Base-by-base conservation (phyloP, 2,888 invertebrate species). In the Tineola bisselliella region DNA sequence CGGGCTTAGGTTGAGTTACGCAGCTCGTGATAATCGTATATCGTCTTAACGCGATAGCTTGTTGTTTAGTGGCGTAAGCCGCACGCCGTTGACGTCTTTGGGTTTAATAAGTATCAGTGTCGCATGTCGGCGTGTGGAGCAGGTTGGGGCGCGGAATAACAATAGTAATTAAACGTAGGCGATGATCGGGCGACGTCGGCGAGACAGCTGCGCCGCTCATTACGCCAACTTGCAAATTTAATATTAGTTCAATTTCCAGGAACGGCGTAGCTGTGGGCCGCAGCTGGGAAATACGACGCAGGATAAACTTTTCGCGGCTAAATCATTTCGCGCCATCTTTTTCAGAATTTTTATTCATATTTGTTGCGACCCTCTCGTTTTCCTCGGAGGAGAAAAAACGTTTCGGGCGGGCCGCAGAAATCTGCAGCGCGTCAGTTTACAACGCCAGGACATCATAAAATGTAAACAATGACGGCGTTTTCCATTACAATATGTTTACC, bases 401-500 rank as follows among this genome's bases (percentile, higher is more conserved):
- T 10, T 54, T 25, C 19, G 17, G 54, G 54, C 54, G 54, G 48
- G 54, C 48, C 48, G 54, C 25, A 54, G 54, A 25, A 54, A 54
- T 54, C 54, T 48, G 54, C 54, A 12, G 25, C 54, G 76, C 80
- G 74, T 81, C 84, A 79, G 75, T 79, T 81, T 79, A 80, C 81
- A 80, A 69, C 76, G 72, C 76, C 70, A 77, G 86, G 81, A 84
- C 84, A 81, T 84, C 83, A 81, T 84, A 84, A 87, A 84, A 79
- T 79, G 84, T 79, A 87, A 87, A 87, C 87, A 87, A 83, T 81
- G 83, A 79, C 77, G 77, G 78, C 83, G 81, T 84, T 87, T 87
- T 86, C 87, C 86, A 87, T 87, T 87, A 87, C 86, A 87, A 87
- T 87, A 86, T 87, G 87, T 87, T 87, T 87, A 80, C 86, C 84